Base-by-base conservation (phyloP, 1,140 invertebrate genomes). In the Drosophila simulans region DNA sequence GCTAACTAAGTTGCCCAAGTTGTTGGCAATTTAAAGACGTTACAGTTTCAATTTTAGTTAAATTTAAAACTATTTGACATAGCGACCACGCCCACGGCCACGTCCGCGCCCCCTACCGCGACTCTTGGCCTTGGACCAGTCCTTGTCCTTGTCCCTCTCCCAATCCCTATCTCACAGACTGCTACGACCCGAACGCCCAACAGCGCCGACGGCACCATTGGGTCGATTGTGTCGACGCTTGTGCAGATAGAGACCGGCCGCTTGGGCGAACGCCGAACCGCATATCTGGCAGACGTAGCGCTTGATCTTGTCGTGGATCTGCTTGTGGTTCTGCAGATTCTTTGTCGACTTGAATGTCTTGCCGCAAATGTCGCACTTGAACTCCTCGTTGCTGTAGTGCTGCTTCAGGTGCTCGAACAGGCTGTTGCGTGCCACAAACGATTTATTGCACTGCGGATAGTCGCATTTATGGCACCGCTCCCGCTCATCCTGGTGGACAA, bases 231-330 rank as follows among this genome's bases (percentile, higher is more conserved):
- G 93, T 4, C 91, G 92, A 11, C 92, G 80, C 53, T 91, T 92
- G 77, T 94, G 93, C 17, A 92, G 90, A 80, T 92, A 93, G 20
- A 93, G 76, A 8, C 89, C 90, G 56, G 92, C 90, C 34, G 88
- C 85, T 65, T 93, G 92, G 27, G 93, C 92, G 70, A 93, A 94
- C 40, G 92, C 91, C 34, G 92, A 93, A n/a, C 91, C 91, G 71
- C 93, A 93, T 49, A 92, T 84, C 45, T 90, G 88, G 75, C 93
- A 93, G 45, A 91, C 77, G 59, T 92, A 92, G 22, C 92, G 90
- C 56, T 91, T 92, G 46, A 93, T 93, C 15, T 95, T 95, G 66
- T 92, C 91, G 51, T 92, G 91, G 48, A 92, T 92, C 60, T 92
- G 90, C 49, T 92, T 92, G 57, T 92, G 91, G 56, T 91, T 91